Evolutionary conservation across 2,888 invertebrate species (phyloP), one percentile per base, ranked within the genome.

Genomic region (Lasioglossum marginatum): DNA sequence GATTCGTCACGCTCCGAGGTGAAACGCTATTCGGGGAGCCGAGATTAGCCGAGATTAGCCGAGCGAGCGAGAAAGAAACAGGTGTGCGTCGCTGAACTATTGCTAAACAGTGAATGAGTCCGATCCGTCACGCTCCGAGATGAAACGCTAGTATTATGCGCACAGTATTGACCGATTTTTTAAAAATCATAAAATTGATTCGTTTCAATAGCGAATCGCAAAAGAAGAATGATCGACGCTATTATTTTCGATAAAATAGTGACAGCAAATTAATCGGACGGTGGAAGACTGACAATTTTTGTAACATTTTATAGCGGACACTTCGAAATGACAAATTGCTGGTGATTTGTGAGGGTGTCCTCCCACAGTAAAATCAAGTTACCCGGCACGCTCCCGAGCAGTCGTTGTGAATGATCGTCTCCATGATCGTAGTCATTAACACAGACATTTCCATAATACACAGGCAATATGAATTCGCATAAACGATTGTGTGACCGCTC

Each of bases 381-480:
- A 6, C 43, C 73, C 14, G n/a, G 40, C n/a, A 40, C 70, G 40
- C 27, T 66, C 31, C 40, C 63, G 52, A 48, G 66, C 52, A 27
- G 45, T 80, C 27, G 43, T 79, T n/a, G 43, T 23, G 27, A 34
- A 43, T 57, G 74, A 68, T 40, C 63, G 34, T 45, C 43, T 37
- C n/a, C 66, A 68, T 68, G 66, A 68, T 68, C 23, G 66, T 37
- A 31, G 31, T 37, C 37, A 34, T 37, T 31, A 66, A 14, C 45
- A 14, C 2, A 48, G 45, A 27, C 16, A 16, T 34, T 27, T 37
- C 73, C 43, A 74, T 57, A 80, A 70, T 70, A 70, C 48, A 31
- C 37, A 16, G 57, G 34, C 45, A 37, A 45, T 80, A 79, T 57
- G 43, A 72, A 74, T 79, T 79, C 80, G 34, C 74, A 34, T 80